These are phyloP conservation scores for Delichon dasypus DNA, from an alignment of 2,797 vertebrate genomes.

Conservation along the genomic window DNA sequence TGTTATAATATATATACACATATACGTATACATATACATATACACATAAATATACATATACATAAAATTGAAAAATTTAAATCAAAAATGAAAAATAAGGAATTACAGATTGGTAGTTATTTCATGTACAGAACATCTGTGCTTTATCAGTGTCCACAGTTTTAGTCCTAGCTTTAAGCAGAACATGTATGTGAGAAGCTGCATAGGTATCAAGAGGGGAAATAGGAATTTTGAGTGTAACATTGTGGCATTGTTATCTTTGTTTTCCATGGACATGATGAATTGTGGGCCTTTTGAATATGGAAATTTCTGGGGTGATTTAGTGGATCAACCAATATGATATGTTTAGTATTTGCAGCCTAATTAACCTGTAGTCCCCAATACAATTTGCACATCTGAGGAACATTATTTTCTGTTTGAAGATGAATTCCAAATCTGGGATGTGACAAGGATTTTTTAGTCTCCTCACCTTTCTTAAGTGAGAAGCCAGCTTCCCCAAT, in stretches of 20 bases:
- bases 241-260: neutral
- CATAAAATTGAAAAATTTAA: neutral
- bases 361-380: neutral
- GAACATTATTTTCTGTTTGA: neutral
- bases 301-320: neutral
- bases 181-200: neutral
- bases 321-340: neutral
- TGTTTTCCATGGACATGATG: neutral
- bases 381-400: neutral
- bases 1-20: neutral
- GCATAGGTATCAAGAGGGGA: neutral
- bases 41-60: neutral
- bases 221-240: neutral
- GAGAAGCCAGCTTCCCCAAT: neutral
- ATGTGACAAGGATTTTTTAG: neutral
- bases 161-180: neutral
- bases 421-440: neutral
- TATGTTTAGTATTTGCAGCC: neutral
- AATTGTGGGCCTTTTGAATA: neutral
- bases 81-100: constrained; percentile 4
- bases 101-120: neutral
- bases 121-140: neutral
- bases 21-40: too few relatives aligned
- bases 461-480: neutral
- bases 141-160: neutral